These are phyloP conservation scores for Crenichthys baileyi DNA, from an alignment of 2,797 vertebrate genomes.

Conservation along the genomic window DNA sequence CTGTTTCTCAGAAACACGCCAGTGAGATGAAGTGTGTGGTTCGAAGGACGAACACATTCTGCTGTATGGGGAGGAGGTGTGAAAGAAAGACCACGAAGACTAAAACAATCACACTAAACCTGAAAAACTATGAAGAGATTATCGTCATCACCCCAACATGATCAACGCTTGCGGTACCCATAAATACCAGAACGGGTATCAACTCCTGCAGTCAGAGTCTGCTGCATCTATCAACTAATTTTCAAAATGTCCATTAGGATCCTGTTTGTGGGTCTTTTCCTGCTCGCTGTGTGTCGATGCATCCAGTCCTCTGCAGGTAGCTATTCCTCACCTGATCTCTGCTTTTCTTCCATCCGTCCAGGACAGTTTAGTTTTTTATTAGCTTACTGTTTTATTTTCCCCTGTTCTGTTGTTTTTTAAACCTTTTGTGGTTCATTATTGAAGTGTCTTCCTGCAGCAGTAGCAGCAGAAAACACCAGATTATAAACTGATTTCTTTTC, in stretches of 20 bases:
- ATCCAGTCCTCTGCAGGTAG: neutral
- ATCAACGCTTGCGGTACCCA: fast-evolving
- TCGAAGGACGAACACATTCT: neutral
- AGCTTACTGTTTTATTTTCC: neutral
- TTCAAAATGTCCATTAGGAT: slow-evolving; percentile 23
- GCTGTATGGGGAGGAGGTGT: slow-evolving; percentile 31
- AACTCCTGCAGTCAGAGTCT: neutral
- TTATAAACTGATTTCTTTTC: no score
- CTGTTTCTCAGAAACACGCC: slow-evolving; percentile 31
- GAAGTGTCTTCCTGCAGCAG: no score
- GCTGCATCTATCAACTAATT: neutral
- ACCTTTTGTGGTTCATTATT: no score
- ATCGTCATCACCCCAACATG: neutral
- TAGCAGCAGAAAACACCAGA: no score
- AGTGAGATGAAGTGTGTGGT: neutral
- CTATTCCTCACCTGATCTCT: neutral
- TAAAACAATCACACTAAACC: neutral
- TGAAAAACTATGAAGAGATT: neutral
- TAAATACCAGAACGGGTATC: neutral
- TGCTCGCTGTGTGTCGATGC: slow-evolving; percentile 5
- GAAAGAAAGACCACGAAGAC: neutral
- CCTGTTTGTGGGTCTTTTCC: slow-evolving; percentile 14
- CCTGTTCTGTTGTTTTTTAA: no score
- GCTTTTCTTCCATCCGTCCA: neutral
- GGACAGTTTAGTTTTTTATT: neutral